Percentiles rank a stretch among this genome's conserved stretches.
Conservation (phyloP, 2,888 invertebrate species). For the Tribolium freemani region DNA sequence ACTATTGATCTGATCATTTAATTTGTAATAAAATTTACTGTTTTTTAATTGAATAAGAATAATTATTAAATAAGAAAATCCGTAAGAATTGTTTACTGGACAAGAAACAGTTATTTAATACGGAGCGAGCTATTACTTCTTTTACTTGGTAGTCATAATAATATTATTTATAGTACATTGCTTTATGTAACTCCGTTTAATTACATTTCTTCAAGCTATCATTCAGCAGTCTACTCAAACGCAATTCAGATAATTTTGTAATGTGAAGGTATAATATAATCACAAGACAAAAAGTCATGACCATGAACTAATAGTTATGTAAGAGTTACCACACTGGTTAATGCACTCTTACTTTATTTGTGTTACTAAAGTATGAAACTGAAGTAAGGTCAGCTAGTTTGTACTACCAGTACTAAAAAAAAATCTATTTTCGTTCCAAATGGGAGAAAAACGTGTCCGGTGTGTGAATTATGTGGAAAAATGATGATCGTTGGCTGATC, state of each 20-base stretch:
- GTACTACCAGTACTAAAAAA: neutral
- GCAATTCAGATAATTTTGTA: slow-evolving; percentile 26
- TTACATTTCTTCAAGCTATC: neutral
- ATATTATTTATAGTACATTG: neutral
- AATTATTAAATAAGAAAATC: too few species aligned
- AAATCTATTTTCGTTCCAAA: neutral
- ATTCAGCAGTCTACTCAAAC: neutral
- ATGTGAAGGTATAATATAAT: slow-evolving; percentile 41
- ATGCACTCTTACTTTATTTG: slow-evolving; percentile 46
- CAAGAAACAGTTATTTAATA: too few species aligned
- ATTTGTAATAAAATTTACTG: too few species aligned
- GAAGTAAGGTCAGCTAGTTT: slow-evolving; percentile 35
- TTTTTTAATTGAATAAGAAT: too few species aligned
- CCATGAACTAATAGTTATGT: slow-evolving; percentile 58
- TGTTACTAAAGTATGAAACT: slow-evolving; percentile 28
- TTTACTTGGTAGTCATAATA: neutral
- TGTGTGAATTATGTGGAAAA: too few species aligned
- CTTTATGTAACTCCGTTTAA: neutral
- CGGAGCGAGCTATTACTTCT: neutral
- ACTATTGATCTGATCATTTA: too few species aligned
- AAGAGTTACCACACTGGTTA: slow-evolving; percentile 60
- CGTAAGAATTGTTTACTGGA: too few species aligned
- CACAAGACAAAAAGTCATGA: slow-evolving; percentile 46
- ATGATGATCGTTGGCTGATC: too few species aligned
- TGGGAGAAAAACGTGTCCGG: too few species aligned